Percentiles rank a stretch among this genome's conserved stretches.
Evolutionary conservation across 2,797 vertebrate genomes (phyloP).

Genomic region (Poeciliopsis paucimaculata): DNA sequence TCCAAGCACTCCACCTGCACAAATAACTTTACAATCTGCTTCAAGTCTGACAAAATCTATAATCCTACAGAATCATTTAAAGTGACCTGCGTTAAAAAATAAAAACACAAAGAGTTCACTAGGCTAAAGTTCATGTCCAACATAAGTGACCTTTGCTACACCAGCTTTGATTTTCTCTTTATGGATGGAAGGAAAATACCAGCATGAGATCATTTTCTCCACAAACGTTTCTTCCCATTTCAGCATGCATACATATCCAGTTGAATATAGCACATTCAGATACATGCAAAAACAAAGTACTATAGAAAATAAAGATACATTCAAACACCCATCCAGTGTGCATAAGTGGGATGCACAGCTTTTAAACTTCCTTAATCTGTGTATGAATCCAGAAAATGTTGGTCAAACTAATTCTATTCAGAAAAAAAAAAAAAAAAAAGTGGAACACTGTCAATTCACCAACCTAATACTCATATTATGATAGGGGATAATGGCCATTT

Average conservation of each 20-base stretch:
- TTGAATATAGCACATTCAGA: background rate
- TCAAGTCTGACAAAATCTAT: background rate
- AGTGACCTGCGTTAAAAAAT: background rate
- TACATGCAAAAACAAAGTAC: background rate
- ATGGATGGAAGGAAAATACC: background rate
- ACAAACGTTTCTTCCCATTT: background rate
- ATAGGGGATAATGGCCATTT: conserved; percentile 61
- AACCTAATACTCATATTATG: conserved; percentile 69
- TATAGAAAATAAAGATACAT: conserved; percentile 6
- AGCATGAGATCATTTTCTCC: background rate
- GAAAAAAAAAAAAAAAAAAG: conserved; percentile 51
- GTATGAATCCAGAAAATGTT: conserved; percentile 36
- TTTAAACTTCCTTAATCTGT: background rate
- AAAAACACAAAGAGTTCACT: background rate
- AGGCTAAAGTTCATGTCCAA: background rate
- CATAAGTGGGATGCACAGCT: background rate
- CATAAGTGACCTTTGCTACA: background rate
- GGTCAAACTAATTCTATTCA: conserved; percentile 35
- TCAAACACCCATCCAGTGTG: background rate
- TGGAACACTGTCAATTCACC: conserved; percentile 60
- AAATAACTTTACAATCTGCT: background rate
- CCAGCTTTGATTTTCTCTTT: background rate
- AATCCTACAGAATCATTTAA: background rate
- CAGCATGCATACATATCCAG: background rate
- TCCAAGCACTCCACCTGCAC: background rate